Evolutionary conservation across 53 echinoderm and acorn worm genomes (phyloP), one percentile per base, ranked within the genome.

Genomic region (Temnopleurus reevesii): DNA sequence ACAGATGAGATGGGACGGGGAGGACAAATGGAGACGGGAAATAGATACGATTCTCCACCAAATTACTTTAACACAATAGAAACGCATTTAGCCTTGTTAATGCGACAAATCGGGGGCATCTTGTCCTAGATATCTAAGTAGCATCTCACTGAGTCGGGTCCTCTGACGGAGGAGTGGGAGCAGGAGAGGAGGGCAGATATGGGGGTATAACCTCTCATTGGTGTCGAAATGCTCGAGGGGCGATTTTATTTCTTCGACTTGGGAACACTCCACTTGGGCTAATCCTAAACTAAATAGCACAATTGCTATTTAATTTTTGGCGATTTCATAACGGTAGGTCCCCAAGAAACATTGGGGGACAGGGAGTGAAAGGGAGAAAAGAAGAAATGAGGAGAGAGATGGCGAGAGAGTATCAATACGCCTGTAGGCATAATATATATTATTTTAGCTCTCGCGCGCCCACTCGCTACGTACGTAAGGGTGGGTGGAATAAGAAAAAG

Each of bases 201-300:
- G 5, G 41, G 38, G 41, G 71, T 71, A 41, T 41, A 71, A 38
- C 71, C 19, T 8, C 41, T 71, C 71, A 71, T 38, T 55, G 83
- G 83, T 83, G 54, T 51, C 17, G 55, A 29, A 19, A 54, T 49
- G 56, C 83, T 83, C 10, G 49, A 55, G 83, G 83, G 83, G 56
- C 6, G 6, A 57, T n/a, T 33, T 31, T 17, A 23, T 35, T 30
- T 83, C 55, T 56, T 12, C 7, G 18, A 19, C 83, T 83, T 30
- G 83, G 33, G 17, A 36, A 55, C 83, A 56, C 83, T 34, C 83
- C 55, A 55, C 57, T 55, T 44, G 27, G 86, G 86, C 86, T 85
- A 59, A 85, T 85, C 86, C 86, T 59, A 60, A 49, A 43, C 86
- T 85, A 85, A 85, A 85, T 59, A 85, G 61, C 86, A 85, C 86